Conservation (phyloP, 2,113 vertebrate species). For the Nerophis ophidion region DNA sequence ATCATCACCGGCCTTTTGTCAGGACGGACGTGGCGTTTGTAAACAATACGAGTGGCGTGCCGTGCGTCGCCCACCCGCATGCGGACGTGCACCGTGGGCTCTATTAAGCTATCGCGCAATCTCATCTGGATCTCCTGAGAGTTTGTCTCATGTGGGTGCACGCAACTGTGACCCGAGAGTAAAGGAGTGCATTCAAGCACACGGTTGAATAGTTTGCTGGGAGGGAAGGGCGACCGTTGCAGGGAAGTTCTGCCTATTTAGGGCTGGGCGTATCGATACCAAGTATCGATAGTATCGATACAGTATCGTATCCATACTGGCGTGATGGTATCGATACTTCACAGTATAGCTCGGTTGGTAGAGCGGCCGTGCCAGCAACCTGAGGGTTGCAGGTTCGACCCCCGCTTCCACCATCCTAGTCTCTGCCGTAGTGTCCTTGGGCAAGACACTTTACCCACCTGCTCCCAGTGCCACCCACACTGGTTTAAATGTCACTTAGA, state of each 20-base stretch:
- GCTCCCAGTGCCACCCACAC: no score
- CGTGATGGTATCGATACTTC: no score
- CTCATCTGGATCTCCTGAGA: slow-evolving; percentile 43
- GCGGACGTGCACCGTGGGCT: slow-evolving; percentile 37
- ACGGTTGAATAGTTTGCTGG: neutral
- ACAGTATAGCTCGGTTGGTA: no score
- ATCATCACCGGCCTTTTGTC: slow-evolving; percentile 45
- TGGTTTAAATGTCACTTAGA: no score
- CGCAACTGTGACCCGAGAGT: slow-evolving; percentile 23
- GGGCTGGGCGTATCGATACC: no score
- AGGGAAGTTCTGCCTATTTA: neutral
- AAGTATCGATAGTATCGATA: no score
- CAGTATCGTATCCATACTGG: no score
- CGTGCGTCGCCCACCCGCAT: slow-evolving; percentile 25
- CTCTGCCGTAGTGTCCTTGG: no score
- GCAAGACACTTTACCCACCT: no score
- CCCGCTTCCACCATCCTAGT: no score
- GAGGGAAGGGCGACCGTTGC: slow-evolving; percentile 11
- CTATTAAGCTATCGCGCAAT: slow-evolving; percentile 10
- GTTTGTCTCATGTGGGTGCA: slow-evolving; percentile 29
- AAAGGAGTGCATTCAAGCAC: neutral
- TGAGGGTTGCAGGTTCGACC: no score
- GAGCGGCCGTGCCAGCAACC: no score
- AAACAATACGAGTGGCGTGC: slow-evolving; percentile 36
- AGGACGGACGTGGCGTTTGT: slow-evolving; percentile 21